Evolutionary conservation across 2,888 invertebrate genomes (phyloP).

Genomic region (Volucella inflata): DNA sequence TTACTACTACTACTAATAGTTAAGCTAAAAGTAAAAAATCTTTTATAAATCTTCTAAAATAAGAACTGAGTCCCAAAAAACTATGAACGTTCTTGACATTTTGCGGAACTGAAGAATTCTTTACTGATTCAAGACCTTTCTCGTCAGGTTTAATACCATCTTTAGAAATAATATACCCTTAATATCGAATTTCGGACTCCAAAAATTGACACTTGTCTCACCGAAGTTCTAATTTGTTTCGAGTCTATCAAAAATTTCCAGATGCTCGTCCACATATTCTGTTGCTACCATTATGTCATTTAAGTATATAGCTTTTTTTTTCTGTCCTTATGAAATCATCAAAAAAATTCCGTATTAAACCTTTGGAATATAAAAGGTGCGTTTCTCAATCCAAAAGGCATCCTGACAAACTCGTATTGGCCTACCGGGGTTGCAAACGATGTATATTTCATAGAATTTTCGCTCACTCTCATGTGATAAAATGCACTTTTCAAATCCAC

Average conservation of each 20-base stretch:
- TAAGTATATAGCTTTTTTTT: not conserved
- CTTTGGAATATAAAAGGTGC: not conserved
- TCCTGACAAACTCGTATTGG: not conserved
- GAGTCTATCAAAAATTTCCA: too few species aligned
- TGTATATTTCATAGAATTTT: too few species aligned
- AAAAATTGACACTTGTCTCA: too few species aligned
- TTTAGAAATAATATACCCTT: not conserved
- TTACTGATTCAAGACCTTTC: not conserved
- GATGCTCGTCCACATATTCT: not conserved
- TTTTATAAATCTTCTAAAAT: not conserved
- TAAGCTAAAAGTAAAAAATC: not conserved
- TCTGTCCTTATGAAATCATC: not conserved
- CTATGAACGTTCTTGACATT: conserved; percentile 1
- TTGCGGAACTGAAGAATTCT: not conserved
- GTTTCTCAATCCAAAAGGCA: not conserved
- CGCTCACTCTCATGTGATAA: too few species aligned
- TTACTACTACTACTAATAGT: too few species aligned
- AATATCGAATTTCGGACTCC: not conserved
- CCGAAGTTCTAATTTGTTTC: too few species aligned
- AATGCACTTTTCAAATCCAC: not conserved
- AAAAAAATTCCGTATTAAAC: not conserved
- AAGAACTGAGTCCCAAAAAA: conserved; percentile 1
- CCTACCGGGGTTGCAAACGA: too few species aligned
- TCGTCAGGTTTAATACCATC: too few species aligned
- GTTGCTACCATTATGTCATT: not conserved